Conservation (phyloP, 1,140 invertebrate genomes). For the Callitettix versicolor region DNA sequence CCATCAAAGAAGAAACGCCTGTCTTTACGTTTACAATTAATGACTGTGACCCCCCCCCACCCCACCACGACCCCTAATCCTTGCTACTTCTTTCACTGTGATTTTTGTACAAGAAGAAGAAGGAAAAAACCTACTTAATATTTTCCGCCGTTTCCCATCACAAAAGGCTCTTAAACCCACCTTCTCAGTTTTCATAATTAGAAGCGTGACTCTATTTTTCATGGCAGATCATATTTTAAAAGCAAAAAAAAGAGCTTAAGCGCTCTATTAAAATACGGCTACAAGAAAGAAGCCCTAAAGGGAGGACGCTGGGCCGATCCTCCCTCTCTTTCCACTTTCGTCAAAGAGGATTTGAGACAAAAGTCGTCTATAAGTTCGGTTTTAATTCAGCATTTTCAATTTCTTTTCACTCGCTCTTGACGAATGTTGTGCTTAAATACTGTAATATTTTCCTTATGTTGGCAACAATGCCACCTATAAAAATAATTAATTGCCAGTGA, state of each 20-base stretch:
- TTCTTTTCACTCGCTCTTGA: too few relatives aligned
- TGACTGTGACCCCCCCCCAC: slow-evolving; percentile 12
- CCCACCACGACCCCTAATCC: background rate
- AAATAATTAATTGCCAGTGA: too few relatives aligned
- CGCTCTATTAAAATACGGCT: slow-evolving; percentile 17
- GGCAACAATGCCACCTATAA: too few relatives aligned
- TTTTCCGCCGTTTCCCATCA: slow-evolving; percentile 19
- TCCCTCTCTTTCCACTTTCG: background rate
- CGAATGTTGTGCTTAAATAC: too few relatives aligned
- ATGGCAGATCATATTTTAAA: slow-evolving; percentile 20
- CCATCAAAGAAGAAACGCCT: slow-evolving; percentile 1
- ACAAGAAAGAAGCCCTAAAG: background rate
- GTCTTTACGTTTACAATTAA: slow-evolving; percentile 10
- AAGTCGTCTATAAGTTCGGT: too few relatives aligned
- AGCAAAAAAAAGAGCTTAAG: slow-evolving; percentile 18
- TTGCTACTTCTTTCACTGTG: background rate
- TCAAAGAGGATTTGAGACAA: slow-evolving; percentile 7
- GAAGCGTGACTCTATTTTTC: slow-evolving; percentile 20
- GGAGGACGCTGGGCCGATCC: background rate
- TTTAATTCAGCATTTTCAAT: too few relatives aligned
- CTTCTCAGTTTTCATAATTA: slow-evolving; percentile 19
- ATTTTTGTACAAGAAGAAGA: too few relatives aligned
- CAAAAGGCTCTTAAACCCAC: slow-evolving; percentile 19
- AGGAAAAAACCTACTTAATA: slow-evolving; percentile 18
- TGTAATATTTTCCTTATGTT: too few relatives aligned